Base-by-base conservation (phyloP, 2,888 invertebrate species). In the Cosmia trapezina region DNA sequence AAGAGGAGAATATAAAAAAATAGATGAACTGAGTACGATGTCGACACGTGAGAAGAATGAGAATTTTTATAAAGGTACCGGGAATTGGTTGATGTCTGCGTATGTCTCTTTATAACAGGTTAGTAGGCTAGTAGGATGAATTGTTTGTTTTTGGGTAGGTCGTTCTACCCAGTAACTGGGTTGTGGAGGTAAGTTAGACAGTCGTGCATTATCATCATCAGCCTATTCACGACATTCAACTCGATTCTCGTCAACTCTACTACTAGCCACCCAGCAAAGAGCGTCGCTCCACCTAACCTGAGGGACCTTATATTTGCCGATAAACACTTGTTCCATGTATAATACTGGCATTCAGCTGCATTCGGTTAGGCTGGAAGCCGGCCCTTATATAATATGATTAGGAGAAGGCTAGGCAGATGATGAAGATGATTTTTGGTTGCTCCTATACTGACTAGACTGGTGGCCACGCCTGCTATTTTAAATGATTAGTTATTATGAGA, bases 1-100 rank as follows among this genome's bases (percentile, higher is more conserved):
- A 22, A 79, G 63, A 53, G 11, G 7, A n/a, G 47, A 22, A 49
- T 54, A 54, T 80, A 28, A 28, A 28, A 28, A 67, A 77, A 73
- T 73, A 73, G 51, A 57, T 54, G 17, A 45, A 54, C 22, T n/a
- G 53, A 59, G 45, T 54, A 41, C 56, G 19, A 76, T 56, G 56
- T 60, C 0, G 62, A 56, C 59, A 56, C 37, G 66, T 66, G 37
- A 75, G 45, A 11, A 11, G 14, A 66, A 67, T 43, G n/a, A 49
- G 1, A 14, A 4, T 45, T 49, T 64, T 19, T 28, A 43, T 22
- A 3, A 54, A 28, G 14, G 14, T 37, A 28, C 41, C 2, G 14
- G 41, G 17, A 56, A 53, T 47, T 53, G 45, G 12, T 41, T 70
- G n/a, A 54, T 53, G 22, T 14, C n/a, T 57, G 0, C 1, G 17